These are phyloP conservation scores for Eilema griseolum DNA, from an alignment of 2,888 invertebrate species.

Conservation along the genomic window DNA sequence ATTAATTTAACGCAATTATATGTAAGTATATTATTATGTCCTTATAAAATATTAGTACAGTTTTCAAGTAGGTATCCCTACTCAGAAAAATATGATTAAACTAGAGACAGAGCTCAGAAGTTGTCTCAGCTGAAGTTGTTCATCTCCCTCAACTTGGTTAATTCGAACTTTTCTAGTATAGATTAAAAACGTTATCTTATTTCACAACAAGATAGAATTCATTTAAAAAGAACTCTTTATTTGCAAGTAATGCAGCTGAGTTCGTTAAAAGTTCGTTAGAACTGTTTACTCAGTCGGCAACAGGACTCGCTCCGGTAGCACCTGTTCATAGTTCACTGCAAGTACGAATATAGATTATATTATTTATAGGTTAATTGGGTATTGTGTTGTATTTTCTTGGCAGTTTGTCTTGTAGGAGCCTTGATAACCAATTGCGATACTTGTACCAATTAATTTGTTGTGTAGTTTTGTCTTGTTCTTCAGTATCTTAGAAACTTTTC, in stretches of 20 bases:
- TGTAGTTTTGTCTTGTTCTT: no score
- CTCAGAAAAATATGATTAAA: background rate
- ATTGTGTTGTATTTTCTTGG: background rate
- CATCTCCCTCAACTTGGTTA: background rate
- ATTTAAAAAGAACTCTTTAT: slow-evolving; percentile 9
- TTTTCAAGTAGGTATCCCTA: background rate
- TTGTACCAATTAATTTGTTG: no score
- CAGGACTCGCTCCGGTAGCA: background rate
- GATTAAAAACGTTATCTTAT: slow-evolving; percentile 1
- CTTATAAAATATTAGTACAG: background rate
- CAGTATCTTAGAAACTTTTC: no score
- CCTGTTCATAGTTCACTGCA: slow-evolving; percentile 8
- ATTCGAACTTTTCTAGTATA: background rate
- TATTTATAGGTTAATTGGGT: background rate
- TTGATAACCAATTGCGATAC: no score
- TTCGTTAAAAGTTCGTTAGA: slow-evolving; percentile 17
- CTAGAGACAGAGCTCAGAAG: background rate
- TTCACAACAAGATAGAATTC: slow-evolving; percentile 2
- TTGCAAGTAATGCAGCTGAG: slow-evolving; percentile 9
- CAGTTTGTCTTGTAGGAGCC: background rate
- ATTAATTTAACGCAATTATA: no score
- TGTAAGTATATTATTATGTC: background rate
- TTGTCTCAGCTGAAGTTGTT: background rate
- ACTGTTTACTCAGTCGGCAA: background rate
- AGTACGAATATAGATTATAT: background rate